phyloP scores from a whole-genome alignment of 2,797 vertebrate species.

The Liasis olivaceus region DNA sequence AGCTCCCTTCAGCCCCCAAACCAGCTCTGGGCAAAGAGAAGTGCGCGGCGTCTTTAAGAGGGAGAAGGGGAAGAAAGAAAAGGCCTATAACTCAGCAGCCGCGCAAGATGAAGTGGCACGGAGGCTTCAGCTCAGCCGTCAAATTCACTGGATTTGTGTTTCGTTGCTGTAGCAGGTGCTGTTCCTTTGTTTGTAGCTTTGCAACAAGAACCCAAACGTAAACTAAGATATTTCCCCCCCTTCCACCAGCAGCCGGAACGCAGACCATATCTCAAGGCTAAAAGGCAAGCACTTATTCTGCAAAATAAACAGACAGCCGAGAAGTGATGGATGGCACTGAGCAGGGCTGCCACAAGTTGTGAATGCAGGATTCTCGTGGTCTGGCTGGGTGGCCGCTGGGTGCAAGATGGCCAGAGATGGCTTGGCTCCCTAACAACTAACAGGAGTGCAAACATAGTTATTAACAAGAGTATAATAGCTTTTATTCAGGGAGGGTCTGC shows the following conservation, averaged over 20 bases:
- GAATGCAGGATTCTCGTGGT: background rate
- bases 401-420: background rate
- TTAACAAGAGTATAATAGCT: background rate
- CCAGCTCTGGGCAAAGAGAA: fast-evolving
- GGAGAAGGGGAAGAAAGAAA: background rate
- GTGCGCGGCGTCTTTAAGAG: fast-evolving
- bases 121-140: background rate
- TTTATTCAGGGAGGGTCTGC: background rate
- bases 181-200: background rate
- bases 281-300: background rate
- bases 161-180: background rate
- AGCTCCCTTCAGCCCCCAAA: background rate
- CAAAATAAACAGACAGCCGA: background rate
- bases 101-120: background rate
- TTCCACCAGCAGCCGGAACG: background rate
- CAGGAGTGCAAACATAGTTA: background rate
- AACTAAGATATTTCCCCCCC: background rate
- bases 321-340: background rate
- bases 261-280: background rate
- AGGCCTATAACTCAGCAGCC: background rate
- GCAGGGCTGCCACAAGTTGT: background rate
- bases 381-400: background rate
- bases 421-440: background rate
- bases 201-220: background rate
- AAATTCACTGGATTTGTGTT: background rate